Conservation (phyloP, 2,888 invertebrate species). For the Morpho achilles region DNA sequence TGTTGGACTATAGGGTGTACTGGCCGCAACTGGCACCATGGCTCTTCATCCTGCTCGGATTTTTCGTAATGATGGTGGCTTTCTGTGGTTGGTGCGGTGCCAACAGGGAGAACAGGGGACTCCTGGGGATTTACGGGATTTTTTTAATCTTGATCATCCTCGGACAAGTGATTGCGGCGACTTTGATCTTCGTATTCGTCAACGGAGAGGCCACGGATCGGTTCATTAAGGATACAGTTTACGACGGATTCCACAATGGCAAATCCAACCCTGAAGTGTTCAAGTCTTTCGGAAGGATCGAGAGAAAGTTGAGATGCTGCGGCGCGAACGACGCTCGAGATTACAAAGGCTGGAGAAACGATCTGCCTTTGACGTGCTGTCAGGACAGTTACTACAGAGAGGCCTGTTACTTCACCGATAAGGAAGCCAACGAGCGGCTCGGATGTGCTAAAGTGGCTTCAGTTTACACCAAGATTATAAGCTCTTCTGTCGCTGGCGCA, state of each 20-base stretch:
- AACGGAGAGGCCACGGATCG: conserved; percentile 68
- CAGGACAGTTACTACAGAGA: conserved; percentile 65
- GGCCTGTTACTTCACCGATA: conserved; percentile 69
- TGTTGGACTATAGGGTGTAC: conserved; percentile 68
- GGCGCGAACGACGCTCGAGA: conserved; percentile 72
- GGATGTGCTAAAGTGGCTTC: conserved; percentile 73
- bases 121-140: conserved; percentile 60
- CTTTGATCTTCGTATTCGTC: conserved; percentile 67
- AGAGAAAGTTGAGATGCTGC: conserved; percentile 65
- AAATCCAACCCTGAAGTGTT: conserved; percentile 67
- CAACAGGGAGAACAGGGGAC: conserved; percentile 58
- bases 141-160: conserved; percentile 60
- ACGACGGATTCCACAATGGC: conserved; percentile 71
- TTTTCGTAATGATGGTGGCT: conserved; percentile 61
- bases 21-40: conserved; percentile 75
- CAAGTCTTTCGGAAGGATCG: conserved; percentile 63
- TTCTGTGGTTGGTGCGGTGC: conserved; percentile 71
- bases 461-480: conserved; percentile 72
- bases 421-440: conserved; percentile 69
- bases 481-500: conserved; percentile 65
- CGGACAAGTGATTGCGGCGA: conserved; percentile 59
- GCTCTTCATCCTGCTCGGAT: conserved; percentile 65
- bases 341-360: conserved; percentile 69
- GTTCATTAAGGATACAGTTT: conserved; percentile 71
- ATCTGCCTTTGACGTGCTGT: conserved; percentile 66